These are phyloP conservation scores for Tragulus kanchil DNA, from an alignment of 2,113 vertebrate genomes.

Conservation along the genomic window DNA sequence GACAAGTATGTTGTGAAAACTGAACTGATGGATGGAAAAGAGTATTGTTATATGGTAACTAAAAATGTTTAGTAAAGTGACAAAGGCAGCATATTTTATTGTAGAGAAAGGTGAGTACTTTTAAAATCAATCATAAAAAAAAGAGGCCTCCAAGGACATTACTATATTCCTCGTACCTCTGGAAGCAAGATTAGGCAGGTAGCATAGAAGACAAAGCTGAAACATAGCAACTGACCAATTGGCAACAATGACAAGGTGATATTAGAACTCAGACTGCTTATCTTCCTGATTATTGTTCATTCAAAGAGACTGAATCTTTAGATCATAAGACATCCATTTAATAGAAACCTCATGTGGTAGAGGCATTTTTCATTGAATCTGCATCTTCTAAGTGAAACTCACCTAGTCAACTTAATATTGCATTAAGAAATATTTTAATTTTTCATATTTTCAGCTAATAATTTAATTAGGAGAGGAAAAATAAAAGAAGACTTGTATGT, in stretches of 20 bases:
- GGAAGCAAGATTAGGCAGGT: neutral
- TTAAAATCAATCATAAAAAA: neutral
- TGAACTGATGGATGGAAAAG: neutral
- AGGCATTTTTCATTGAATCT: neutral
- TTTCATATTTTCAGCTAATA: slow-evolving; percentile 12
- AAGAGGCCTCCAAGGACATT: neutral
- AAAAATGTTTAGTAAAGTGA: neutral
- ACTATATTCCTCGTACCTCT: neutral
- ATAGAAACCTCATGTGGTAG: neutral
- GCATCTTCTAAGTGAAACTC: neutral
- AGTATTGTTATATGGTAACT: neutral
- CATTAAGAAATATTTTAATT: neutral
- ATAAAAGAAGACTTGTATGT: neutral
- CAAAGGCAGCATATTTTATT: neutral
- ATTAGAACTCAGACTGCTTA: neutral
- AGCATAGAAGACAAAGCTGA: neutral
- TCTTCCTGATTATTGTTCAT: neutral
- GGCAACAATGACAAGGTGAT: neutral
- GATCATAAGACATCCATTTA: neutral
- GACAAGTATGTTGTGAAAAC: neutral
- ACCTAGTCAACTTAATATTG: neutral
- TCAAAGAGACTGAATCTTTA: slow-evolving; percentile 9
- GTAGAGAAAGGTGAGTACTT: neutral
- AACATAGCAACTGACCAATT: neutral
- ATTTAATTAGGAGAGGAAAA: neutral